Conservation (phyloP, 2,797 vertebrate genomes). For the Parauchenoglanis punctatus region DNA sequence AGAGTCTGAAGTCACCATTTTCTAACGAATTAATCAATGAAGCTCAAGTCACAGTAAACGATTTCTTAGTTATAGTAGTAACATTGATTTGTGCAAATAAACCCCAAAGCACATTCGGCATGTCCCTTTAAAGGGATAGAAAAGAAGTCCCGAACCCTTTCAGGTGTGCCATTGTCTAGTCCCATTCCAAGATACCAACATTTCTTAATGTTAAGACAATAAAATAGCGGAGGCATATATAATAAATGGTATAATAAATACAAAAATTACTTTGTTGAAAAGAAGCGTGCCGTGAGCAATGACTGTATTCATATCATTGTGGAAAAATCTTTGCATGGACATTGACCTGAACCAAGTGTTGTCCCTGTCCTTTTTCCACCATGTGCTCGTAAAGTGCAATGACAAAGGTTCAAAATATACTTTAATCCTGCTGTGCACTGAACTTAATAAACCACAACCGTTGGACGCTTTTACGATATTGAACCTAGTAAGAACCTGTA, state of each 20-base stretch:
- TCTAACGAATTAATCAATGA: slow-evolving; percentile 85
- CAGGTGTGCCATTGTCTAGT: slow-evolving; percentile 70
- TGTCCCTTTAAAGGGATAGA: slow-evolving; percentile 70
- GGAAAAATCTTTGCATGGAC: not conserved
- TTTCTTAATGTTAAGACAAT: slow-evolving; percentile 83
- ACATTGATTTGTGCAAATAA: slow-evolving; percentile 86
- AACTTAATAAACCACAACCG: not conserved
- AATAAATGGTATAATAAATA: slow-evolving; percentile 99
- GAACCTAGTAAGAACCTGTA: not conserved
- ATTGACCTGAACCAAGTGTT: slow-evolving; percentile 3
- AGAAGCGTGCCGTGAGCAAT: slow-evolving; percentile 83
- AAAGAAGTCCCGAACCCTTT: slow-evolving; percentile 60
- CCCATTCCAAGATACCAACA: slow-evolving; percentile 81
- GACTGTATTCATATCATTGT: slow-evolving; percentile 31
- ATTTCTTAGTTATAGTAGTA: slow-evolving; percentile 85
- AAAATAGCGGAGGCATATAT: slow-evolving; percentile 91
- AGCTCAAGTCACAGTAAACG: slow-evolving; percentile 87
- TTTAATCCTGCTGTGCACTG: not conserved
- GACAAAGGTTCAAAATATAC: slow-evolving; percentile 11
- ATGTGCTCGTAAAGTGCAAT: slow-evolving; percentile 1
- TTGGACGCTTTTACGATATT: not conserved
- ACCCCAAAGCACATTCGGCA: slow-evolving; percentile 82
- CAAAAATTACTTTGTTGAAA: slow-evolving; percentile 92
- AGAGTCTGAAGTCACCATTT: slow-evolving; percentile 81
- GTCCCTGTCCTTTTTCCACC: not conserved